These are phyloP conservation scores for Drosophila parvula DNA, from an alignment of 1,140 invertebrate genomes.

Conservation along the genomic window DNA sequence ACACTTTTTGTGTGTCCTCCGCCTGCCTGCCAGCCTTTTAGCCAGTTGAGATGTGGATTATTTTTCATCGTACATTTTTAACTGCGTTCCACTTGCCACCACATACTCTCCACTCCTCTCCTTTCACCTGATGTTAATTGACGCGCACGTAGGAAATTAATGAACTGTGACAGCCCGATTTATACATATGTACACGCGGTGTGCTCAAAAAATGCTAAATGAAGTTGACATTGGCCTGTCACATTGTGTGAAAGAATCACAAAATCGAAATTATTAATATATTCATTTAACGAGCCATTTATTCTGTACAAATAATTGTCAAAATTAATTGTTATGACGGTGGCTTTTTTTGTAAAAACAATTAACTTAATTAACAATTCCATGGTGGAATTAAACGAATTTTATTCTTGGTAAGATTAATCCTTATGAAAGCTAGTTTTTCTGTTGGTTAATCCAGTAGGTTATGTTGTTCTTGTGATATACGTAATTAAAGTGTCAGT, in stretches of 20 bases:
- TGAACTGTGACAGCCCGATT: slow-evolving; percentile 49
- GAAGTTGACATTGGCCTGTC: slow-evolving; percentile 29
- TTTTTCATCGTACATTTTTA: slow-evolving; percentile 31
- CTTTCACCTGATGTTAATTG: slow-evolving; percentile 43
- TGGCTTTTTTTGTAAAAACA: slow-evolving; percentile 11
- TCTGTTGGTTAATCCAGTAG: background rate
- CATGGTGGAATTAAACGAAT: background rate
- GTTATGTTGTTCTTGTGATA: no score
- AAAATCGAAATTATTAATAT: slow-evolving; percentile 36
- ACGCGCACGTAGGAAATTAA: slow-evolving; percentile 51
- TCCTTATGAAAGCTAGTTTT: background rate
- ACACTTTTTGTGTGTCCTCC: slow-evolving; percentile 29
- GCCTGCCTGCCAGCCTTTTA: slow-evolving; percentile 18
- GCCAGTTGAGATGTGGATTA: slow-evolving; percentile 43
- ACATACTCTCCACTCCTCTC: background rate
- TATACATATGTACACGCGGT: slow-evolving; percentile 8
- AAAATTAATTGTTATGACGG: slow-evolving; percentile 18
- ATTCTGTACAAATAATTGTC: slow-evolving; percentile 23
- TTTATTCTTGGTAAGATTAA: slow-evolving; percentile 8
- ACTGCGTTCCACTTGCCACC: background rate
- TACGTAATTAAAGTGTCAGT: background rate
- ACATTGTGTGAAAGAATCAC: slow-evolving; percentile 19
- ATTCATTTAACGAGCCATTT: slow-evolving; percentile 23
- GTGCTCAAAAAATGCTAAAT: slow-evolving; percentile 18
- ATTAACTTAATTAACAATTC: slow-evolving; percentile 21